Base-by-base conservation (phyloP, 2,113 vertebrate species). In the Hippoglossus stenolepis region DNA sequence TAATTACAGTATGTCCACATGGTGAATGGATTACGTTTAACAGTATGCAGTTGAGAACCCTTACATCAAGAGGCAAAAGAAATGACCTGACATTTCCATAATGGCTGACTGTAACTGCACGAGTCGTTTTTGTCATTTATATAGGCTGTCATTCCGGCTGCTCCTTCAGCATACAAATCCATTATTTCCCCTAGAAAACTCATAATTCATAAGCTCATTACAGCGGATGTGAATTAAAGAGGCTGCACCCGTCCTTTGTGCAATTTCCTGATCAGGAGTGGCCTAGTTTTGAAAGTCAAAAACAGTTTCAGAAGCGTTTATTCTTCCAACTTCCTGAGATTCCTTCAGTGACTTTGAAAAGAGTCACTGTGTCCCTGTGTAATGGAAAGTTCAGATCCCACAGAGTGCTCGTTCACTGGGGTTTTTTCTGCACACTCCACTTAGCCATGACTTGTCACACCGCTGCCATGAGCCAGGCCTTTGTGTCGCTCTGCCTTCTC, bases 141-240 rank as follows among this genome's bases (percentile, higher is more conserved):
- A 88, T 85, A 17, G 20, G 75, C 84, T 90, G 91, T 90, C 89
- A 88, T 88, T 90, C 43, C 5, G 57, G 45, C 84, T 64, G 85
- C 85, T 85, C 83, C 73, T 79, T 84, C 80, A 53, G 82, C 86
- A 85, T 82, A 88, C 87, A 93, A 93, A 91, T 93, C 90, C 89
- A 91, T 90, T 86, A 91, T 87, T 91, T 91, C 83, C 81, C 67
- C 81, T 38, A 69, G 86, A 93, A 93, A 90, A 90, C 85, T 93
- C 87, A 92, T 91, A 92, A 93, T 93, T 94, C 86, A 90, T 93
- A 93, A 94, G 90, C 91, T 90, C 89, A 89, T 91, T 92, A 92
- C 81, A 73, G 84, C 77, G 89, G 83, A 70, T 85, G 86, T 84
- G 87, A 92, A 92, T 91, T 84, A 86, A 88, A 88, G 81, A 85